These are phyloP conservation scores for Elegia similella DNA, from an alignment of 2,888 invertebrate species.

Conservation along the genomic window DNA sequence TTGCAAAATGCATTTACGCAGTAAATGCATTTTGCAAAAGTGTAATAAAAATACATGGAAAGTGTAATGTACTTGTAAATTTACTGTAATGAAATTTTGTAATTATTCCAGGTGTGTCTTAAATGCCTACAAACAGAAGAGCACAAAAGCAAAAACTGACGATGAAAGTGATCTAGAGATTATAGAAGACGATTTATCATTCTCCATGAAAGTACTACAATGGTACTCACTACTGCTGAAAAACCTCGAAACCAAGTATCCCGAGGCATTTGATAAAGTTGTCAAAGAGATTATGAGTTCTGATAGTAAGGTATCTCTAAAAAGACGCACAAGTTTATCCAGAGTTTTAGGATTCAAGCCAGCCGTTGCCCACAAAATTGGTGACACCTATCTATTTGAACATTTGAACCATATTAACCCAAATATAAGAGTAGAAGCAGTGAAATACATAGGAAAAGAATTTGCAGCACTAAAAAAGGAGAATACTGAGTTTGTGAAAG, in stretches of 20 bases:
- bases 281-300: conserved; percentile 81
- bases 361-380: conserved; percentile 75
- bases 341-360: conserved; percentile 78
- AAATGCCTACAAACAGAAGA: conserved; percentile 48
- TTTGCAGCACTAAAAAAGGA: conserved; percentile 70
- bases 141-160: conserved; percentile 35
- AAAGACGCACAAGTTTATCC: conserved; percentile 59
- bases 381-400: conserved; percentile 82
- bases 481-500: conserved; percentile 83
- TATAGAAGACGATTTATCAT: conserved; percentile 55
- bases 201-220: conserved; percentile 53
- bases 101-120: conserved; percentile 70
- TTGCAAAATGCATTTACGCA: too few relatives aligned
- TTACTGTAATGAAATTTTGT: conserved; percentile 1
- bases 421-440: conserved; percentile 84
- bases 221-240: conserved; percentile 82
- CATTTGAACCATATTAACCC: conserved; percentile 87
- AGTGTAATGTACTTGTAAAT: background rate
- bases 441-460: conserved; percentile 83
- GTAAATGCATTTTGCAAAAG: too few relatives aligned
- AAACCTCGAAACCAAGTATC: conserved; percentile 86
- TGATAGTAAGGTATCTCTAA: conserved; percentile 44
- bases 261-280: conserved; percentile 85
- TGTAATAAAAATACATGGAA: too few relatives aligned
- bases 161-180: conserved; percentile 72